Conservation (phyloP, 2,113 vertebrate genomes). For the Urocolius indicus region DNA sequence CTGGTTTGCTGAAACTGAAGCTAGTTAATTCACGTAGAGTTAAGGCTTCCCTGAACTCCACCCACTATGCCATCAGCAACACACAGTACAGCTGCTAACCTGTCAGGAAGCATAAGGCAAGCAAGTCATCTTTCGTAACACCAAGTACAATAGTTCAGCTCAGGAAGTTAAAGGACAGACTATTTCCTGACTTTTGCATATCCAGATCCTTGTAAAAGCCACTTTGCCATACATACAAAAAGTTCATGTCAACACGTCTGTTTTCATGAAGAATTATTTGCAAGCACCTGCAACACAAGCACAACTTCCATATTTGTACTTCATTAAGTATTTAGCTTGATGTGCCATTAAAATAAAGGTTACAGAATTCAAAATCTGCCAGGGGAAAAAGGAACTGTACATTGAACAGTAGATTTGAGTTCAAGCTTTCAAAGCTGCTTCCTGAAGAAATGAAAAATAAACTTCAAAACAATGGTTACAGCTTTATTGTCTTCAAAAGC, state of each 20-base stretch:
- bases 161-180: not conserved
- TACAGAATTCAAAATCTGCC: not conserved
- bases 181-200: not conserved
- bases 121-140: not conserved
- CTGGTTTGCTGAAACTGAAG: not conserved
- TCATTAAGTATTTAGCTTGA: not conserved
- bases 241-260: rapidly evolving
- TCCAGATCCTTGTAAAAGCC: not conserved
- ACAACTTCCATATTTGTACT: not conserved
- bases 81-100: not conserved
- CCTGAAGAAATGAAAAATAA: not conserved
- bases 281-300: not conserved
- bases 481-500: not conserved
- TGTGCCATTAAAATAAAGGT: not conserved
- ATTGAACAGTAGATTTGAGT: not conserved
- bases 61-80: rapidly evolving
- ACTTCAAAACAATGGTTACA: not conserved
- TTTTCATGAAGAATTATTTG: not conserved
- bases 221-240: not conserved
- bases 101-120: not conserved
- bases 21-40: not conserved
- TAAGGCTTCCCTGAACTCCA: not conserved
- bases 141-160: not conserved
- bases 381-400: not conserved
- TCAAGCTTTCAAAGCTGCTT: not conserved